Base-by-base conservation (phyloP, 2,113 vertebrate species). In the Turdus rufiventris region DNA sequence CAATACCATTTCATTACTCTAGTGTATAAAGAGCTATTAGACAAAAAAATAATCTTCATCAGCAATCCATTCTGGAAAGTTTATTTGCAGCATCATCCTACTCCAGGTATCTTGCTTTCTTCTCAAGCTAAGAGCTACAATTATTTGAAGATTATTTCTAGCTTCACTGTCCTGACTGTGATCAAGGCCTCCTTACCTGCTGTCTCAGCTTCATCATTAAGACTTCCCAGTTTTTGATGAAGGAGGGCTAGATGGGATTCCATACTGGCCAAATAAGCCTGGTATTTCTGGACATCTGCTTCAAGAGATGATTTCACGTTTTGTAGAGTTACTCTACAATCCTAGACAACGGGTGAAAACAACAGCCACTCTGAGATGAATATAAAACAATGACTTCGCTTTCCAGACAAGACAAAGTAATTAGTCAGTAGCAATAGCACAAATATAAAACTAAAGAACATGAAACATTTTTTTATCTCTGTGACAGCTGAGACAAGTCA, bases 271-370 rank as follows among this genome's bases (percentile, higher is more conserved):
- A 97, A 96, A 90, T 99, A 99, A 71, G 97, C 98, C 89, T 99
- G 98, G 43, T 98, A 98, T 91, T 99, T 99, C 95, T 99, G 98
- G 47, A 99, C 97, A 65, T 99, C 99, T 42, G 97, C 96, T 97
- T 99, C 98, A 54, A 99, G 96, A 53, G 98, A 97, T 0, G 91
- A 36, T 91, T 98, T 98, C 70, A 98, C 47, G 8, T 98, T 99
- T 82, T 97, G 97, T 77, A 99, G 98, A 2, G 97, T 97, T 96
- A 98, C 98, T 42, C 99, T 97, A 48, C 98, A 98, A 91, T 99
- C 99, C 99, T 99, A 85, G 54, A 25, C 42, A 62, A 83, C 14
- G 12, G 28, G 34, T n/a, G 18, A 58, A 79, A 77, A 83, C 29
- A 94, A 67, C 19, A 73, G 57, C 6, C 23, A 34, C 18, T 61